Evolutionary conservation across 2,888 invertebrate species (phyloP).

Genomic region (Xestobium rufovillosum): DNA sequence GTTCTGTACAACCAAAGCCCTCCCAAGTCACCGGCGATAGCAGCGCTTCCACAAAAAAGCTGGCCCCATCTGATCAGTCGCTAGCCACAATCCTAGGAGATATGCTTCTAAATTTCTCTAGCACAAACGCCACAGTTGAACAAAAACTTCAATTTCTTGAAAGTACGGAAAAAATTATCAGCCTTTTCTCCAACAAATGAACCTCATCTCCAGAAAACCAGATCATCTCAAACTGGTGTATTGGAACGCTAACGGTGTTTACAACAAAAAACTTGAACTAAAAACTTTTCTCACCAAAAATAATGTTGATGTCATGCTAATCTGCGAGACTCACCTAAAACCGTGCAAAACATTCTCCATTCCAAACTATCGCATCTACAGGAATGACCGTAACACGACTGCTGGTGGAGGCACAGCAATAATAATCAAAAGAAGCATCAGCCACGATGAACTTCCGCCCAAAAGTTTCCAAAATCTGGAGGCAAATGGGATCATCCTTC

Average conservation of each 20-base stretch:
- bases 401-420: slow-evolving; percentile 11
- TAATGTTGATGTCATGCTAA: too few species aligned
- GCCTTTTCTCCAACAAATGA: slow-evolving; percentile 7
- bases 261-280: slow-evolving; percentile 8
- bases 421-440: slow-evolving; percentile 5
- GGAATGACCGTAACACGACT: slow-evolving; percentile 8
- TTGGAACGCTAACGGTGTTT: slow-evolving; percentile 13
- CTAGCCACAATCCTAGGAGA: too few species aligned
- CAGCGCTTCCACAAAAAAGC: too few species aligned
- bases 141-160: too few species aligned
- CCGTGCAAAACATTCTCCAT: slow-evolving; percentile 7
- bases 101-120: too few species aligned
- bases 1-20: too few species aligned
- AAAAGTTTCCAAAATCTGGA: too few species aligned
- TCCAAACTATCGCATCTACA: slow-evolving; percentile 9
- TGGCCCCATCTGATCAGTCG: too few species aligned
- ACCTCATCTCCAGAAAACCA: not conserved
- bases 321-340: slow-evolving; percentile 12
- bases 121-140: too few species aligned
- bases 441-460: too few species aligned
- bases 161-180: too few species aligned
- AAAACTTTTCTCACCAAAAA: slow-evolving; percentile 6
- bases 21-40: slow-evolving; percentile 5
- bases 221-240: not conserved
- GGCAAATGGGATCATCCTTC: too few species aligned